Evolutionary conservation across 1,140 invertebrate species (phyloP).

Genomic region (Ruditapes philippinarum): DNA sequence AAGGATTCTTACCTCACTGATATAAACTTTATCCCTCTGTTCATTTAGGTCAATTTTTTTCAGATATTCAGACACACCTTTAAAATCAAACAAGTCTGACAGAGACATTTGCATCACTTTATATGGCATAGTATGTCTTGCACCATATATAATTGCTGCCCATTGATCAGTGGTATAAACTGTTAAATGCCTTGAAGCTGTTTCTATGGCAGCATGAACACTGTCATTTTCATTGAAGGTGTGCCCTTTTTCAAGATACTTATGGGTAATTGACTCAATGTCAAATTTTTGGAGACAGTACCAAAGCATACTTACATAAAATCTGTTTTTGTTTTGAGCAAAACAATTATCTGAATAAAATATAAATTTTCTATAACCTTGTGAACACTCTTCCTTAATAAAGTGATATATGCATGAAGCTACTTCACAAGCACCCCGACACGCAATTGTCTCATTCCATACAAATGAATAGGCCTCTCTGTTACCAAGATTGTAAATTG

Average conservation of each 20-base stretch:
- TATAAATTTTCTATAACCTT: not conserved
- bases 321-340: slow-evolving; percentile 6
- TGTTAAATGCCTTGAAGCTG: not conserved
- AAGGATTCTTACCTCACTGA: not conserved
- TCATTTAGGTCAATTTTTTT: slow-evolving; percentile 29
- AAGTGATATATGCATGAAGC: no score
- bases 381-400: no score
- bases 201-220: slow-evolving; percentile 46
- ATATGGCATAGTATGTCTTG: not conserved
- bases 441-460: no score
- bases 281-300: not conserved
- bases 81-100: slow-evolving; percentile 30
- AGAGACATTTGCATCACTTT: slow-evolving; percentile 5
- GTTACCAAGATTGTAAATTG: slow-evolving; percentile 16
- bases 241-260: slow-evolving; percentile 50
- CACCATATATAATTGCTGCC: not conserved
- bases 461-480: no score
- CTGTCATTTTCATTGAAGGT: slow-evolving; percentile 49
- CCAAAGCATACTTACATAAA: not conserved
- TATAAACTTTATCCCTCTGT: not conserved
- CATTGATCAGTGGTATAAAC: slow-evolving; percentile 16
- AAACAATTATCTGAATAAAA: slow-evolving; percentile 26
- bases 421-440: no score
- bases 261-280: not conserved
- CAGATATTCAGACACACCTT: not conserved